Percentiles rank a stretch among this genome's conserved stretches.
Evolutionary conservation across 2,797 vertebrate genomes (phyloP).

Genomic region (Glossophaga mutica): DNA sequence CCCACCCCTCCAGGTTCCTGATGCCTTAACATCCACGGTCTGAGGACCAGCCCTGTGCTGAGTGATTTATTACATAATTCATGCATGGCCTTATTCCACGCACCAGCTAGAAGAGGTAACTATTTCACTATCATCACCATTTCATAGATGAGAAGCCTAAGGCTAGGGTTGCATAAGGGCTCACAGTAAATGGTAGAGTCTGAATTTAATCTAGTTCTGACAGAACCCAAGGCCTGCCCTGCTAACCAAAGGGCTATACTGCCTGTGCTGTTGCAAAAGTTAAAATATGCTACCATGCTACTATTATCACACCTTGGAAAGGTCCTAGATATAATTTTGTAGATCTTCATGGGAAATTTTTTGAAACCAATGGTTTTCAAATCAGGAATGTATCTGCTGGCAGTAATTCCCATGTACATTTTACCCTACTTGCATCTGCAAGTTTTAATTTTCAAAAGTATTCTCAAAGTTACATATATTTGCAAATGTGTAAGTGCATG

Average conservation of each 20-base stretch:
- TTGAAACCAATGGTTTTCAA: constrained; percentile 61
- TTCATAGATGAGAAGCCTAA: not conserved
- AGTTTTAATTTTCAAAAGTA: constrained; percentile 61
- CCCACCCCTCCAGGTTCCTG: too few species aligned
- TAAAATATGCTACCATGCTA: constrained; percentile 10
- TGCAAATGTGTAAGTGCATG: not conserved
- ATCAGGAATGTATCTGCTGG: constrained; percentile 38
- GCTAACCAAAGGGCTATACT: not conserved
- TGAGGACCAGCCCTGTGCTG: not conserved
- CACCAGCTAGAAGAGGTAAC: too few species aligned
- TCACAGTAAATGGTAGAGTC: not conserved
- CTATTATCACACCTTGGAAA: not conserved
- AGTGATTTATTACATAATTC: not conserved
- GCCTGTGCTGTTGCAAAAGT: not conserved
- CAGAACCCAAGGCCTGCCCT: not conserved
- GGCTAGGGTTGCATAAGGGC: not conserved
- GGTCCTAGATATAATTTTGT: constrained; percentile 1
- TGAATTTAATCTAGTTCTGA: not conserved
- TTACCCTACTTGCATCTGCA: constrained; percentile 43
- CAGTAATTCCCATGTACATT: not conserved
- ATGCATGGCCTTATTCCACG: not conserved
- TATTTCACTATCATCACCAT: not conserved
- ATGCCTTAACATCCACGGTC: too few species aligned
- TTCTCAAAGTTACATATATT: not conserved
- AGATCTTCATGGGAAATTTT: constrained; percentile 25